Evolutionary conservation across 2,113 vertebrate genomes (phyloP), one percentile per base, ranked within the genome.

Genomic region (Eidolon helvum): DNA sequence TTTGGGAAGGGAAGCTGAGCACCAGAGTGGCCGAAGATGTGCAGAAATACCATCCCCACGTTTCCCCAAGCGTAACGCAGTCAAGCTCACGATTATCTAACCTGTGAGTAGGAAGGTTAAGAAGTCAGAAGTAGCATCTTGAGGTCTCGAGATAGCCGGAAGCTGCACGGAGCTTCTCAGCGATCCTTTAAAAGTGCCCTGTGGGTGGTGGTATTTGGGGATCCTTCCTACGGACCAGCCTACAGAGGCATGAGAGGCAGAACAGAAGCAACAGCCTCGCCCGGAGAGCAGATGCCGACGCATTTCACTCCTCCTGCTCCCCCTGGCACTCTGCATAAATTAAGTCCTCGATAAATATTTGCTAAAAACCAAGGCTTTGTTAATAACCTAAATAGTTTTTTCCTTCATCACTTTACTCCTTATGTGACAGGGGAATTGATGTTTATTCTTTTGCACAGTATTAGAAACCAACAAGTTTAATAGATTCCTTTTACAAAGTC

Each of bases 141-240:
- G n/a, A 95, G 66, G 72, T 79, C 91, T 89, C 15, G 19, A 87
- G 55, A 30, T 74, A 74, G 5, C 83, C 57, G 75, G 66, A 91
- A 61, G 30, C 77, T 79, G n/a, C 30, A 4, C 0, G 0, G 35
- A 85, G 61, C 35, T 86, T 50, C 55, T 89, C 33, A 15, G 66
- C 10, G 21, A 78, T 59, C 45, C 66, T 50, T 45, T 83, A 66
- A 84, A 72, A 40, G 48, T 71, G 63, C 26, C 28, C 65, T 63
- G 91, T 96, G 94, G 96, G 94, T 40, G 75, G 94, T 72, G 86
- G 85, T 95, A 95, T 96, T 96, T 95, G 82, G 78, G 57, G 88
- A 92, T 59, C 50, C 85, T 87, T 91, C 84, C 45, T 40, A 92
- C 69, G 5, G 6, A 45, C 16, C 72, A 95, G 90, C 90, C 92